These are phyloP conservation scores for Nephrotoma flavescens DNA, from an alignment of 2,888 invertebrate species.

Conservation along the genomic window DNA sequence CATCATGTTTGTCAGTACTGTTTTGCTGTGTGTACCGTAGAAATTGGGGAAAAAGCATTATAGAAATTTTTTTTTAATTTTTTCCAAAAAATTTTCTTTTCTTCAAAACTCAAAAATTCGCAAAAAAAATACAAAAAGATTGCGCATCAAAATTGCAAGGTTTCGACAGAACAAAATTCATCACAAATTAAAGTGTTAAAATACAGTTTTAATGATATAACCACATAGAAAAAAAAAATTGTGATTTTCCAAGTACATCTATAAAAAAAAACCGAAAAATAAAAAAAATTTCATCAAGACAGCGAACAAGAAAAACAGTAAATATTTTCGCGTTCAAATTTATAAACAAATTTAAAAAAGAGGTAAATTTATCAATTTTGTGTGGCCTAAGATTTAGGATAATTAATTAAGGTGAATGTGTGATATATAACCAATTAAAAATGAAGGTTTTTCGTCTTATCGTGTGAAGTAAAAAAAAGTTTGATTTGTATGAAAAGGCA, in stretches of 20 bases:
- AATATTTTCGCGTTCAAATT: not conserved
- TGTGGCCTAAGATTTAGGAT: not conserved
- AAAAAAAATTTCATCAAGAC: not conserved
- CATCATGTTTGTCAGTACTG: not conserved
- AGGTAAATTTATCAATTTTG: not conserved
- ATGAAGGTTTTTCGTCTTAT: not conserved
- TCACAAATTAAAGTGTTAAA: not conserved
- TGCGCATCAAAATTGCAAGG: not conserved
- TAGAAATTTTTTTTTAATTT: not conserved
- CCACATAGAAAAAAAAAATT: not conserved
- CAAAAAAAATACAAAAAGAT: not conserved
- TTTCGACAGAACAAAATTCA: not conserved
- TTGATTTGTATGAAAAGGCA: not conserved
- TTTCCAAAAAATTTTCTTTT: not conserved
- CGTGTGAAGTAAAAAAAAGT: not conserved
- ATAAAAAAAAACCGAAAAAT: not conserved
- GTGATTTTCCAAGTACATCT: not conserved
- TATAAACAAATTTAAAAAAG: not conserved
- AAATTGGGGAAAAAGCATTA: slow-evolving; percentile 2
- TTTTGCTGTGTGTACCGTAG: not conserved
- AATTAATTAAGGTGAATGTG: not conserved
- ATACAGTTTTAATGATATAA: not conserved
- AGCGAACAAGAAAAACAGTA: not conserved
- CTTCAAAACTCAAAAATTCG: not conserved
- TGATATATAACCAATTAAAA: not conserved